Evolutionary conservation across 2,797 vertebrate species (phyloP).

Genomic region (Champsocephalus gunnari): DNA sequence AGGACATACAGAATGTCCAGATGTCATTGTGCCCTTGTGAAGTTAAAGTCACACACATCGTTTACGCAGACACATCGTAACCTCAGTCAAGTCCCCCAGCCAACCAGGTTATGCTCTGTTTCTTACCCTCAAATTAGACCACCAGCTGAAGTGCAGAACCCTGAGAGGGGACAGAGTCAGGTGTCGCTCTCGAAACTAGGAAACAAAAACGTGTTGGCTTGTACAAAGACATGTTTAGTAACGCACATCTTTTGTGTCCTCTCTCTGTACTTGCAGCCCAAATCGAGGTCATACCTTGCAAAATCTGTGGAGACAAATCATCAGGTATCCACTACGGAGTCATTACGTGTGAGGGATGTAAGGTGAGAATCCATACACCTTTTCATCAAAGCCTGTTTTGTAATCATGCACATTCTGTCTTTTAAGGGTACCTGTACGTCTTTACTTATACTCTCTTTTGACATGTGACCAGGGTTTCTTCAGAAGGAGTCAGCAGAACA

Average conservation of each 20-base stretch:
- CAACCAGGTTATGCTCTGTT: constrained; percentile 22
- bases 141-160: constrained; percentile 36
- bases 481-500: constrained; percentile 99
- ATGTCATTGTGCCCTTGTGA: constrained; percentile 74
- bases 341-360: constrained; percentile 99
- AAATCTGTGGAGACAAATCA: constrained; percentile 99
- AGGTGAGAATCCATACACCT: constrained; percentile 83
- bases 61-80: background rate
- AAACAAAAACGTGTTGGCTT: constrained; percentile 1
- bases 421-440: background rate
- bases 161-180: constrained; percentile 17
- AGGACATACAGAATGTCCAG: constrained; percentile 47
- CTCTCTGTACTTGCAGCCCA: constrained; percentile 86
- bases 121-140: constrained; percentile 55
- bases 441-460: constrained; percentile 26
- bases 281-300: constrained; percentile 99
- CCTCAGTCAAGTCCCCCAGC: constrained; percentile 24
- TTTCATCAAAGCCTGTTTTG: background rate
- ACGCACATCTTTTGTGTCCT: constrained; percentile 11
- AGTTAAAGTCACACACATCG: constrained; percentile 34
- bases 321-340: constrained; percentile 99
- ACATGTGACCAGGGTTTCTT: constrained; percentile 92
- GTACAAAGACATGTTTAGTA: constrained; percentile 28
- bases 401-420: background rate
- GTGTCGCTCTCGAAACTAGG: constrained; percentile 8